Base-by-base conservation (phyloP, 2,113 vertebrate species). In the Macaca mulatta region DNA sequence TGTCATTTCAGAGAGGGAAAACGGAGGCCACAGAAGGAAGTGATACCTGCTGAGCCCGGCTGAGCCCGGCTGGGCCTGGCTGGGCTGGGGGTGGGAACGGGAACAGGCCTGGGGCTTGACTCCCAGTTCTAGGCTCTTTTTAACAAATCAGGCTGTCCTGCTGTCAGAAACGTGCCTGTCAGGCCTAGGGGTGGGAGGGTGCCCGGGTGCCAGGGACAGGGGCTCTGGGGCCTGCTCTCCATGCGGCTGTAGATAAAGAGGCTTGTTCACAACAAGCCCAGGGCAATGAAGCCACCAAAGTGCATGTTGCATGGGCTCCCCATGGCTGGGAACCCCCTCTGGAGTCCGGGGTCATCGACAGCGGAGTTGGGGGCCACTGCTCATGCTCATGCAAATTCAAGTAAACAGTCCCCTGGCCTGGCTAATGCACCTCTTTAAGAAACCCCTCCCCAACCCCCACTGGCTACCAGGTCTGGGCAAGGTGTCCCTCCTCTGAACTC, bases 101-200 rank as follows among this genome's bases (percentile, higher is more conserved):
- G 17, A 70, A 81, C 0, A 1, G 69, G 93, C 27, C 5, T 11
- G 0, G 48, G 13, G 1, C 74, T 40, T 59, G 50, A 64, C 10
- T 25, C n/a, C 16, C 67, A 13, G 12, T 22, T 69, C 40, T 25
- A 4, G 30, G 69, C 22, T 59, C 70, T 43, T 74, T 74, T 9
- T 3, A 64, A 64, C 78, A 92, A 50, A 32, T 61, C 23, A 3
- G 23, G 25, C 25, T 67, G 59, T 50, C 23, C 59, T 8, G 43
- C 14, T n/a, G 40, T 32, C 50, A 40, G 32, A n/a, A 38, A 22
- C 0, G 1, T 14, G 20, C 8, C 1, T 3, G 5, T n/a, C 69
- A 25, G 61, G 17, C 48, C n/a, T 6, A 10, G n/a, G 79, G 40
- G 8, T 8, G 18, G n/a, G 59, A 57, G 67, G 45, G 8, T 6